phyloP scores from a whole-genome alignment of 2,113 vertebrate genomes.

The Oreocharis arfaki region DNA sequence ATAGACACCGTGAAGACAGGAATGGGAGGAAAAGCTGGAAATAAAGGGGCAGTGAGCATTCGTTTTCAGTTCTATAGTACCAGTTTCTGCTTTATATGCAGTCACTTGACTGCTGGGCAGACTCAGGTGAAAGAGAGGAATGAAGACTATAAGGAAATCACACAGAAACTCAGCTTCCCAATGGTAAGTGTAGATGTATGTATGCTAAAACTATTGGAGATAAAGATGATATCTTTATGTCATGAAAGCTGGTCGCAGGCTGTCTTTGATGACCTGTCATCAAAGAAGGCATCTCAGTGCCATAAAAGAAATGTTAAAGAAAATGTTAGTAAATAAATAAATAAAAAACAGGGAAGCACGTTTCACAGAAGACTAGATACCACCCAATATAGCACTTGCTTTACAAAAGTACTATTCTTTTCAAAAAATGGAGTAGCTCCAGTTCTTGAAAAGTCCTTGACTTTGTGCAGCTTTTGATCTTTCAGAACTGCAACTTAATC shows the following conservation, averaged over 20 bases:
- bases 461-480: not conserved
- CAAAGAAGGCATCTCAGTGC: not conserved
- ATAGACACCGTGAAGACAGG: slow-evolving; percentile 80
- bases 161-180: slow-evolving; percentile 79
- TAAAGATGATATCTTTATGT: not conserved
- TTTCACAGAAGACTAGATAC: not conserved
- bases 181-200: slow-evolving; percentile 57
- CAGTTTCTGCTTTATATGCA: slow-evolving; percentile 81
- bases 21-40: slow-evolving; percentile 81
- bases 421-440: not conserved
- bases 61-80: slow-evolving; percentile 79
- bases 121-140: slow-evolving; percentile 81
- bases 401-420: not conserved
- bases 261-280: not conserved
- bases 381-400: not conserved
- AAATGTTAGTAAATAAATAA: not conserved
- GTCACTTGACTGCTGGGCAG: slow-evolving; percentile 81
- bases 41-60: slow-evolving; percentile 81
- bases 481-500: not conserved
- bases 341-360: not conserved
- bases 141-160: slow-evolving; percentile 82
- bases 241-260: not conserved
- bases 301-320: not conserved
- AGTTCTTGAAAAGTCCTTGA: not conserved
- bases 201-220: not conserved